Percentiles rank a stretch among this genome's conserved stretches.
phyloP scores from a whole-genome alignment of 2,797 vertebrate species.

The Falco novaeseelandiae region DNA sequence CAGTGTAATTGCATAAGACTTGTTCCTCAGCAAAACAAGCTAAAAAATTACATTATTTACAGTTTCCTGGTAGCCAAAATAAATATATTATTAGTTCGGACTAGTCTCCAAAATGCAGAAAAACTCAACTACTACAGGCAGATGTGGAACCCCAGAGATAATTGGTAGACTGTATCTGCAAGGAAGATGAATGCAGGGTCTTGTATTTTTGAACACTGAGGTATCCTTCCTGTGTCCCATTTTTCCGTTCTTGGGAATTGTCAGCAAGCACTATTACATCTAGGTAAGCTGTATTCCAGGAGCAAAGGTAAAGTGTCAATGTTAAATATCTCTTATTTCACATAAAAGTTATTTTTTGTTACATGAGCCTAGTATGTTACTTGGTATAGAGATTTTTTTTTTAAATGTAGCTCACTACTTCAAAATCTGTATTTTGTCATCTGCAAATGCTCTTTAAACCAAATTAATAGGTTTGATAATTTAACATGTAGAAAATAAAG shows the following conservation, averaged over 20 bases:
- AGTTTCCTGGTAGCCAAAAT: background rate
- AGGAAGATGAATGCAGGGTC: background rate
- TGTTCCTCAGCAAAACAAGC: background rate
- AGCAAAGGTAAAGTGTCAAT: background rate
- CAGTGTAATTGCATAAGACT: background rate
- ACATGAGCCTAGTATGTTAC: background rate
- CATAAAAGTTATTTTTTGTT: background rate
- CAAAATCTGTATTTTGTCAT: background rate
- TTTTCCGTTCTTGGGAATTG: background rate
- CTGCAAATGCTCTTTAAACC: background rate
- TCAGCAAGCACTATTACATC: background rate
- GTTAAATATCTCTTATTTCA: background rate
- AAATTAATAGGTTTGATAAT: background rate
- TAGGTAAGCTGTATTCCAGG: background rate
- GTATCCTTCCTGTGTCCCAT: background rate
- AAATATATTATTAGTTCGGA: background rate
- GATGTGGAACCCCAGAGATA: background rate
- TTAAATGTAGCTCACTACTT: background rate
- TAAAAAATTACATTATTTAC: background rate
- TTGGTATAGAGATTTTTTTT: background rate
- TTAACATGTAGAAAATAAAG: background rate
- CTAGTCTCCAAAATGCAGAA: background rate
- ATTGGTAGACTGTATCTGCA: background rate
- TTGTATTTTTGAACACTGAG: background rate
- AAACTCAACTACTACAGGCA: background rate